Evolutionary conservation across 2,888 invertebrate species (phyloP), one percentile per base, ranked within the genome.

Genomic region (Lithodes maja): DNA sequence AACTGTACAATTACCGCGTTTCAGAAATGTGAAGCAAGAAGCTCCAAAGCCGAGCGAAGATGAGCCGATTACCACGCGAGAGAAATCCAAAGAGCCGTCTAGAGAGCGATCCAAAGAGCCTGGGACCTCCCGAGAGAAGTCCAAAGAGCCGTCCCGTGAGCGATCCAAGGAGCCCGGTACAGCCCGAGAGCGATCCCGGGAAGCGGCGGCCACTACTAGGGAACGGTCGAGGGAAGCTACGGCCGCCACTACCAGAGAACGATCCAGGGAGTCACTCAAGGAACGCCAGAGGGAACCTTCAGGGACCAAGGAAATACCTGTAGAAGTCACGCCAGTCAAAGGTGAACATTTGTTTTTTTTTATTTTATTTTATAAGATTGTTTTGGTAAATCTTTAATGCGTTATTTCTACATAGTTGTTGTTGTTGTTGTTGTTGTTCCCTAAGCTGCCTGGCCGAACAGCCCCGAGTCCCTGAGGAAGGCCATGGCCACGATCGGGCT

Each of bases 271-370:
- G 75, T 71, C 74, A 33, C n/a, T 50, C 3, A 80, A 74, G 68
- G 88, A 89, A 2, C 84, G 88, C 5, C 80, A 78, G 15, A 55
- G 88, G 3, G 88, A 89, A 71, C 81, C 81, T 49, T 89, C 88
- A 33, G 54, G 55, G 5, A 79, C 55, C 15, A 89, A 81, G 53
- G 88, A 89, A 3, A 71, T 54, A 12, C 54, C 17, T 81, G 75
- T 53, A 3, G 82, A 75, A 83, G 50, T 61, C 9, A 49, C 75
- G n/a, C 15, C 82, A 12, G 53, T 52, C 1, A 87, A 87, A 50
- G 87, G 83, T n/a, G 82, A 82, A 50, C 82, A n/a, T n/a, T n/a
- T n/a, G 0, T 33, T 33, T 33, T 33, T 33, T 33, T 33, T 33
- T 33, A 0, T 33, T 33, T 33, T 33, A 0, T 33, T 33, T 33